Evolutionary conservation across 1,140 invertebrate species (phyloP), one percentile per base, ranked within the genome.

Genomic region (Arctopsyche grandis): DNA sequence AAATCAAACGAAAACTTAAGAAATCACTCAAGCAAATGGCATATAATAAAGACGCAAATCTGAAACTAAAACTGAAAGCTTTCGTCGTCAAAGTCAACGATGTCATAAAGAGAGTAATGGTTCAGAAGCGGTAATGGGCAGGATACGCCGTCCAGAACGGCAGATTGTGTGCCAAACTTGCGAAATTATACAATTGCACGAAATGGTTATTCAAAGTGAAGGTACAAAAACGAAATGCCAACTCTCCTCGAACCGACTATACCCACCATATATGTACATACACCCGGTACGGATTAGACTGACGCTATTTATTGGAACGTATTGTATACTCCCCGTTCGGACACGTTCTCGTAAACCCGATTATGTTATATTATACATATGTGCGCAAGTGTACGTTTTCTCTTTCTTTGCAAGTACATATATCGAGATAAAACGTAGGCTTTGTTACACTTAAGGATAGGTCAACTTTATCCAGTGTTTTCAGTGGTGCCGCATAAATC

Each of bases 91-190:
- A 38, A 38, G 29, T 38, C 48, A 16, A 52, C 48, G 48, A 52
- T 16, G 48, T 52, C 48, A 52, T 52, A 52, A 52, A 52, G 48
- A 52, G 16, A 52, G 48, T 52, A 52, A 52, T 52, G 48, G 48
- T 52, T 52, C 48, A 52, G 48, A 52, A 52, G 16, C 48, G 48
- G 48, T 52, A 38, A 38, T 38, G 29, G 29, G 7, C 29, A 38
- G 29, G 29, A 38, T 38, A 38, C 29, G 29, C 29, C 29, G 7
- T 38, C 29, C 3, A 38, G 7, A 38, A 38, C 7, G 29, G 29
- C 29, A 38, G 29, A 38, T 38, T 38, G 29, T 7, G 29, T 7
- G 29, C 29, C 29, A 38, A 38, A 38, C 29, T 38, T 38, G 29
- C 29, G 29, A 38, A 38, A 38, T 38, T 38, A 38, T 38, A 38